Evolutionary conservation across 2,888 invertebrate genomes (phyloP), one percentile per base, ranked within the genome.

Genomic region (Octodonta nipae): DNA sequence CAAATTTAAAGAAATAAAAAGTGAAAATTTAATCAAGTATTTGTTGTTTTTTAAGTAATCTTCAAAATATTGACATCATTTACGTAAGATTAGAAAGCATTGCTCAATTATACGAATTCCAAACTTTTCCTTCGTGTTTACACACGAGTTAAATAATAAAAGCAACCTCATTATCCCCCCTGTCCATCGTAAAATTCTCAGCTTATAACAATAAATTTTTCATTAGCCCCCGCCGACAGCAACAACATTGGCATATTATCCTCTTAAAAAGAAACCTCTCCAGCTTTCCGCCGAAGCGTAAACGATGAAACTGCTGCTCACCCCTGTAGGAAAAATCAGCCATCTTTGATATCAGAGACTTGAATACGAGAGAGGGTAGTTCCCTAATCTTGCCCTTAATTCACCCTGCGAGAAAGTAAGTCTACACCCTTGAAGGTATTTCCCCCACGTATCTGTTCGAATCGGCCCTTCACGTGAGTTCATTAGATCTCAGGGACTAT

Each of bases 371-470:
- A 51, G 51, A 48, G 47, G 46, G 47, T 47, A 50, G 10, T 7
- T 14, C 28, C 28, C 28, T 28, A 15, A 28, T 14, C 15, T 15
- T 28, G 12, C 12, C 28, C 14, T 25, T 54, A 52, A 54, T 54
- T 54, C 52, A 51, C 52, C 54, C 54, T 52, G 51, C 52, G 49
- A 51, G 43, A 43, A 47, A 47, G 50, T 47, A 51, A 54, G 50
- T 43, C 50, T 54, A 52, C 52, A 53, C 54, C 51, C 51, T 46
- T 47, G 42, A 40, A 40, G 40, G 35, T 37, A 35, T 22, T n/a
- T 22, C n/a, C 11, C 22, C n/a, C 11, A n/a, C 22, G 7, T 11
- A n/a, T 22, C 11, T 22, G 22, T 11, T n/a, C n/a, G 22, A 22
- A 22, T 22, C 22, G n/a, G n/a, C 11, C 22, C 22, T 10, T n/a